phyloP scores from a whole-genome alignment of 30 jellyfish, hydroid and myxozoan genomes.

The Sanderia malayensis region DNA sequence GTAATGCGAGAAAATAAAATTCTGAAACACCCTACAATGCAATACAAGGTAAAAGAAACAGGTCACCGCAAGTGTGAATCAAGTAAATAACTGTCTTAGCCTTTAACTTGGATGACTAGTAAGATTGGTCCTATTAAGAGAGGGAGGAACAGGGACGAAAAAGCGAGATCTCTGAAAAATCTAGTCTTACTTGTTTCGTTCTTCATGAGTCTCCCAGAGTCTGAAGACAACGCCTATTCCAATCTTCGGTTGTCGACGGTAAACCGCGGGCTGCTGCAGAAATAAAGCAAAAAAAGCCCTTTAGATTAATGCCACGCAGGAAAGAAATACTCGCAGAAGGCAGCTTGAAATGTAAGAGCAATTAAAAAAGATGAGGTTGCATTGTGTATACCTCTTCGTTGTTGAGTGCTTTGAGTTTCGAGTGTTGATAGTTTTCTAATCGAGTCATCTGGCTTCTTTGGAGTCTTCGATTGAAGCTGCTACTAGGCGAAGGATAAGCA shows the following conservation, averaged over 20 bases:
- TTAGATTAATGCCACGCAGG: no score
- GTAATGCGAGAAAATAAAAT: slow-evolving; percentile 83
- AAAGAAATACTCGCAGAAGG: no score
- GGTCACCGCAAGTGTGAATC: no score
- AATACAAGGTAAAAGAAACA: no score
- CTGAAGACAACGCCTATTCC: slow-evolving; percentile 91
- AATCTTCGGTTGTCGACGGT: slow-evolving; percentile 80
- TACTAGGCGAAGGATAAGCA: slow-evolving; percentile 81
- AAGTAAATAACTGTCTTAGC: no score
- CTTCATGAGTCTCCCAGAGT: slow-evolving; percentile 84
- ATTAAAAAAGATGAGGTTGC: no score
- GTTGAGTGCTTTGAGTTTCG: slow-evolving; percentile 53
- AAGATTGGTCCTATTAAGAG: no score
- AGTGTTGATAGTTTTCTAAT: slow-evolving; percentile 65
- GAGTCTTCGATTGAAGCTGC: slow-evolving; percentile 75
- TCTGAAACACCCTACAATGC: slow-evolving; percentile 87
- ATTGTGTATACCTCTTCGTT: slow-evolving; percentile 90
- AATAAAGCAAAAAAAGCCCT: no score
- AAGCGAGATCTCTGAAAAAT: background rate
- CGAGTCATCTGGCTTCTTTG: slow-evolving; percentile 85
- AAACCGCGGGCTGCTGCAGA: slow-evolving; percentile 40
- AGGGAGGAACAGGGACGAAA: background rate
- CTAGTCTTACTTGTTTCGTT: slow-evolving; percentile 41
- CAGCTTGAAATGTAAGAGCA: no score
- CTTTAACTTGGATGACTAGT: no score